Percentiles rank a stretch among this genome's conserved stretches.
Conservation (phyloP, 2,888 invertebrate genomes). For the Agrilus biguttatus region DNA sequence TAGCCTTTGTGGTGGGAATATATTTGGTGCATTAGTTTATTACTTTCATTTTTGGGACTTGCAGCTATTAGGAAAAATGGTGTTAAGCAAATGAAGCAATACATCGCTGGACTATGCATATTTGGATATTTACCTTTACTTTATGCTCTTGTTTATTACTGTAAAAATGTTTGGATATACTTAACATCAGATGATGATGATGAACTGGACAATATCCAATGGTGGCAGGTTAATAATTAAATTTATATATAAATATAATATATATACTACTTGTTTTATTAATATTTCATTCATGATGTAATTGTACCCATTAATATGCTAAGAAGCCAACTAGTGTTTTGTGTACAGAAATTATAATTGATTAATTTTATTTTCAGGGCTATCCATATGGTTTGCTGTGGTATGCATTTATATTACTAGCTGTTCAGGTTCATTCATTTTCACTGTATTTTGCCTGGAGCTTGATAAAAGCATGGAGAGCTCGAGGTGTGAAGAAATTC, state of each 20-base stretch:
- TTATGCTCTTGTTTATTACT: constrained; percentile 71
- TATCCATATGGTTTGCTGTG: constrained; percentile 84
- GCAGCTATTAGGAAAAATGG: constrained; percentile 78
- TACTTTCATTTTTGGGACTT: constrained; percentile 72
- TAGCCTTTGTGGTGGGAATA: constrained; percentile 89
- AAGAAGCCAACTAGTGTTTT: background rate
- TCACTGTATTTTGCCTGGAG: constrained; percentile 74
- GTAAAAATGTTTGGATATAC: constrained; percentile 71
- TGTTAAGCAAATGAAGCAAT: constrained; percentile 58
- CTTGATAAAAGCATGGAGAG: constrained; percentile 70
- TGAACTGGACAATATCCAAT: constrained; percentile 40
- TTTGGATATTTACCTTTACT: constrained; percentile 69
- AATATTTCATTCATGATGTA: constrained; percentile 4
- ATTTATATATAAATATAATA: background rate
- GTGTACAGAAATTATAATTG: background rate
- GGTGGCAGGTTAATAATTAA: constrained; percentile 68
- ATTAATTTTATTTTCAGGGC: constrained; percentile 41
- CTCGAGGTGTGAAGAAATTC: constrained; percentile 54
- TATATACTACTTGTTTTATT: constrained; percentile 1
- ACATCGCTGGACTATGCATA: constrained; percentile 64
- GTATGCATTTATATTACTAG: constrained; percentile 79
- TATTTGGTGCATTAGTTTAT: constrained; percentile 74
- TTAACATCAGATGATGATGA: constrained; percentile 51
- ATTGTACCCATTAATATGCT: background rate
- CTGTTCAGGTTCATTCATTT: constrained; percentile 79